phyloP scores from a whole-genome alignment of 2,113 vertebrate species.

The Gopherus evgoodei region DNA sequence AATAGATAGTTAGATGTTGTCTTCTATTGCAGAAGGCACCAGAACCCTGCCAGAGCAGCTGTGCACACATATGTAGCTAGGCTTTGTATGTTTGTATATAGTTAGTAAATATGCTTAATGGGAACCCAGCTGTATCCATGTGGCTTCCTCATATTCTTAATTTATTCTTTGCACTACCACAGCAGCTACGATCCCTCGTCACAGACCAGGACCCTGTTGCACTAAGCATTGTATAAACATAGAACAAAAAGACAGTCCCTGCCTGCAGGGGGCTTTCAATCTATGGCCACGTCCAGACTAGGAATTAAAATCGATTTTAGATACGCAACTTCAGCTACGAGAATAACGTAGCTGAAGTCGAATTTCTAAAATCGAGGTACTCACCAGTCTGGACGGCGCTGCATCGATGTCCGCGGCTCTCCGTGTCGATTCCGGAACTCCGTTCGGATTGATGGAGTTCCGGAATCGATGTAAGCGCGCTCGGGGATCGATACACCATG shows the following conservation, averaged over 20 bases:
- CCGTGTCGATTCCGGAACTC: no score
- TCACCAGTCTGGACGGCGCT: no score
- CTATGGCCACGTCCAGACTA: no score
- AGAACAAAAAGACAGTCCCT: not conserved
- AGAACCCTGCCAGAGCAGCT: constrained; percentile 1
- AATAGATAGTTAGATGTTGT: constrained; percentile 7
- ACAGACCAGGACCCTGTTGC: not conserved
- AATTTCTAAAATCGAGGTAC: no score
- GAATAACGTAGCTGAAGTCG: no score
- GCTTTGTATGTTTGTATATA: not conserved
- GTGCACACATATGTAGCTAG: constrained; percentile 10
- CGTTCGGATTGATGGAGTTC: no score
- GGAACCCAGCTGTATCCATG: constrained; percentile 24
- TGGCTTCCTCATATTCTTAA: not conserved
- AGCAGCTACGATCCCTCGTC: not conserved
- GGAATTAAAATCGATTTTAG: no score
- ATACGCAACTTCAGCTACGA: no score
- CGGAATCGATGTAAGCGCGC: no score
- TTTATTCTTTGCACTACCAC: not conserved
- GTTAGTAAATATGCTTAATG: constrained; percentile 38
- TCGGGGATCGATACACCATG: no score
- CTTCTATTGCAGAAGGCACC: not conserved
- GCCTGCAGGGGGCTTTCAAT: not conserved
- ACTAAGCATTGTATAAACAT: not conserved
- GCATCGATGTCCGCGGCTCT: no score